A percentile compares a stretch with the other conserved stretches of the same genome.
phyloP scores from a whole-genome alignment of 2,797 vertebrate genomes.

The Champsocephalus gunnari region DNA sequence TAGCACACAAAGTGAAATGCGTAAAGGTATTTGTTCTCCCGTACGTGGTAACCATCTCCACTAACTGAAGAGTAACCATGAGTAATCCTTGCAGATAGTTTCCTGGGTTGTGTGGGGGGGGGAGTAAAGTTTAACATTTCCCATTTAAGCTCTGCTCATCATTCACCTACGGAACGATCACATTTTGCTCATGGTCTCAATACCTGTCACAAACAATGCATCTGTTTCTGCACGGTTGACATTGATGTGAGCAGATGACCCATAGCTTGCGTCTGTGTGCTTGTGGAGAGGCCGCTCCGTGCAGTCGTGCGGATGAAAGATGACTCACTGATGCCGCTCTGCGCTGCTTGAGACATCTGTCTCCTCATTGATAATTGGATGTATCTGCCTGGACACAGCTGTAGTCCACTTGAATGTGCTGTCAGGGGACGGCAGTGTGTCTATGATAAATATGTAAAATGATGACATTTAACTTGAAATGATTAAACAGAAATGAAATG shows the following conservation, averaged over 20 bases:
- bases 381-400: conserved; percentile 31
- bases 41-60: no score
- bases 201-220: conserved; percentile 34
- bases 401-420: neutral
- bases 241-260: conserved; percentile 16
- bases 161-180: conserved; percentile 14
- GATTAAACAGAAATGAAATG: neutral
- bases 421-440: conserved; percentile 10
- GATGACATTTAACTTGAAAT: neutral
- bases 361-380: conserved; percentile 55
- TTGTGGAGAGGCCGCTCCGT: conserved; percentile 6
- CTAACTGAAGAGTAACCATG: no score
- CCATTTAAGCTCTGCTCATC: neutral
- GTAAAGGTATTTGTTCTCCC: no score
- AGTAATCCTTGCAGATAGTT: no score
- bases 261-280: neutral
- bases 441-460: neutral
- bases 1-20: no score
- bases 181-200: neutral
- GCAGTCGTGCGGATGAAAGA: conserved; percentile 39
- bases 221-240: conserved; percentile 9
- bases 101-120: no score
- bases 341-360: conserved; percentile 43
- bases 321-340: conserved; percentile 23
- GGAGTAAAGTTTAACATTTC: no score